These are phyloP conservation scores for Eretmochelys imbricata DNA, from an alignment of 2,113 vertebrate species.

Conservation along the genomic window DNA sequence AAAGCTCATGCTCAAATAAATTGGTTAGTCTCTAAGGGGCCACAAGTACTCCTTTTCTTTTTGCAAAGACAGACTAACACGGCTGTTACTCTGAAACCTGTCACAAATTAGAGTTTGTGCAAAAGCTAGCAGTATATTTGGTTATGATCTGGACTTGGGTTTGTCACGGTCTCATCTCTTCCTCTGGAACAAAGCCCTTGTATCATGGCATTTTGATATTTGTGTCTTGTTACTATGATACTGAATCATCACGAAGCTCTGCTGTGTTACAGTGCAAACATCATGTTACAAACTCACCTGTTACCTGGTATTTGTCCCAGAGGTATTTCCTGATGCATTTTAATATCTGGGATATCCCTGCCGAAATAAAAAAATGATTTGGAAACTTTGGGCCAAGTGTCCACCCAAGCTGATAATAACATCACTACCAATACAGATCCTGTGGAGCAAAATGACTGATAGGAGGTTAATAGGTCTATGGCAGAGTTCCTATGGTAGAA, in stretches of 20 bases:
- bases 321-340: neutral
- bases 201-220: neutral
- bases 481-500: fast-evolving
- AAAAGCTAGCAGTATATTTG: neutral
- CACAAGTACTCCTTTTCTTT: too few species aligned
- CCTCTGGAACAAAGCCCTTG: neutral
- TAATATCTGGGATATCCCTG: neutral
- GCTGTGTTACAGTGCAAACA: neutral
- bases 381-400: neutral
- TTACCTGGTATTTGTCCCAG: neutral
- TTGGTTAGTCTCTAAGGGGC: too few species aligned
- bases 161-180: neutral
- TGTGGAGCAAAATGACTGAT: neutral
- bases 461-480: fast-evolving
- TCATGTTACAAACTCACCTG: neutral
- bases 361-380: neutral
- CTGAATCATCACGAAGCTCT: neutral
- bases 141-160: neutral
- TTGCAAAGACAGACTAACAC: too few species aligned
- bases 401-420: neutral
- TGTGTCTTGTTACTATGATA: neutral
- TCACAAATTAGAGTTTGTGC: neutral
- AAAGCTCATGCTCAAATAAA: too few species aligned
- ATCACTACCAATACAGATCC: fast-evolving
- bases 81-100: too few species aligned